Base-by-base conservation (phyloP, 2,888 invertebrate genomes). In the Ormyrus pomaceus region DNA sequence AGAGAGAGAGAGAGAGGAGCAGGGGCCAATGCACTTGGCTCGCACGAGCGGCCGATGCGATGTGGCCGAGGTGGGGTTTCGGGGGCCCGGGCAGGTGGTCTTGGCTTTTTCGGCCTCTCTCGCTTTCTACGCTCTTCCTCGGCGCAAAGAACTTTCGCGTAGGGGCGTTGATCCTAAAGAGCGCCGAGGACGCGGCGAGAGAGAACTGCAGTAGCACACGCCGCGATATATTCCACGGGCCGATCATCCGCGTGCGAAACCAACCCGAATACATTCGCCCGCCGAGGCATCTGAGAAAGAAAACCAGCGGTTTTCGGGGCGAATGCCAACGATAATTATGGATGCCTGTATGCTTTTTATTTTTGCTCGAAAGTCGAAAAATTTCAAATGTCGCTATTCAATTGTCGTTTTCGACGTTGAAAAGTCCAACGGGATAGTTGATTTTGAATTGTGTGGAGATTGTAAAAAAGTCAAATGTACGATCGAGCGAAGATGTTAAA, bases 71-170 rank as follows among this genome's bases (percentile, higher is more conserved):
- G 86, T 85, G 85, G 85, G 86, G 85, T 84, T 85, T 84, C 79
- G 84, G 83, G 83, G 78, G 79, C 86, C 86, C 86, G 89, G 90
- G 90, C 90, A 90, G 90, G 90, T 90, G 90, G 89, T 88, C 89
- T 81, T 68, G 80, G 53, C n/a, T 62, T 65, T 61, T 34, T 55
- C 62, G 56, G 51, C 64, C 59, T 45, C 45, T 62, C 13, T 68
- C n/a, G 34, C 61, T 45, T 59, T 69, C 82, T 82, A 76, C 86
- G 84, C 86, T 71, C 64, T 78, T 62, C 61, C 71, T 75, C 65
- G 74, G 88, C 88, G 87, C 87, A 87, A 87, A 88, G 87, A 88
- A 89, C 88, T 88, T 88, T 88, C 82, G 83, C 83, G 83, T 84
- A 83, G 84, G 85, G 85, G 84, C 85, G 85, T 85, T 85, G 85